Evolutionary conservation across 2,797 vertebrate genomes (phyloP).

Genomic region (Notamacropus eugenii): DNA sequence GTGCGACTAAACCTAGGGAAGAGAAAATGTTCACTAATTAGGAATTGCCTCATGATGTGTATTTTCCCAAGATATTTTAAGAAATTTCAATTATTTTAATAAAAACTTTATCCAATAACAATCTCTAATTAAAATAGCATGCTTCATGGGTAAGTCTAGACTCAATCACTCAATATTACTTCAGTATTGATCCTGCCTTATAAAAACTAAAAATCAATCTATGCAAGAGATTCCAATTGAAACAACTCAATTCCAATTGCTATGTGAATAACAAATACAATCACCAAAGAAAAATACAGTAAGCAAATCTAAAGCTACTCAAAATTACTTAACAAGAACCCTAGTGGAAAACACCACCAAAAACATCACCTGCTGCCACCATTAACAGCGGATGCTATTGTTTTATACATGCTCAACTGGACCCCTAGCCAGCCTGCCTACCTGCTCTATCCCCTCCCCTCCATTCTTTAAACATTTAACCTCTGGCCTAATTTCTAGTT

Average conservation of each 20-base stretch:
- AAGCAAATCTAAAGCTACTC: slow-evolving; percentile 63
- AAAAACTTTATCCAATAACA: not conserved
- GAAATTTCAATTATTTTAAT: not conserved
- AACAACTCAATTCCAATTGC: slow-evolving; percentile 67
- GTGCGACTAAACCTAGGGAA: slow-evolving; percentile 94
- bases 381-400: slow-evolving; percentile 86
- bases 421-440: slow-evolving; percentile 64
- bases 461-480: slow-evolving; percentile 44
- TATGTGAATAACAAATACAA: slow-evolving; percentile 59
- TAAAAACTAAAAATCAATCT: slow-evolving; percentile 69
- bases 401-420: slow-evolving; percentile 84
- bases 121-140: not conserved
- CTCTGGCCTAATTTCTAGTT: slow-evolving; percentile 48
- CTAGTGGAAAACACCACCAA: slow-evolving; percentile 73
- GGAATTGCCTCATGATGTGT: not conserved
- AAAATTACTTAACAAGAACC: slow-evolving; percentile 68
- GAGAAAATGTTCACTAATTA: slow-evolving; percentile 62
- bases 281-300: slow-evolving; percentile 59
- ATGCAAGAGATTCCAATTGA: slow-evolving; percentile 69
- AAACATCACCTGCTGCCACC: slow-evolving; percentile 86
- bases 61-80: not conserved
- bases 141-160: slow-evolving; percentile 53
- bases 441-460: slow-evolving; percentile 53
- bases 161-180: slow-evolving; percentile 65
- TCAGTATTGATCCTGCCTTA: slow-evolving; percentile 52